A percentile compares a stretch with the other conserved stretches of the same genome.
These are phyloP conservation scores for Pyrocoelia pectoralis DNA, from an alignment of 2,888 invertebrate species.

Conservation along the genomic window DNA sequence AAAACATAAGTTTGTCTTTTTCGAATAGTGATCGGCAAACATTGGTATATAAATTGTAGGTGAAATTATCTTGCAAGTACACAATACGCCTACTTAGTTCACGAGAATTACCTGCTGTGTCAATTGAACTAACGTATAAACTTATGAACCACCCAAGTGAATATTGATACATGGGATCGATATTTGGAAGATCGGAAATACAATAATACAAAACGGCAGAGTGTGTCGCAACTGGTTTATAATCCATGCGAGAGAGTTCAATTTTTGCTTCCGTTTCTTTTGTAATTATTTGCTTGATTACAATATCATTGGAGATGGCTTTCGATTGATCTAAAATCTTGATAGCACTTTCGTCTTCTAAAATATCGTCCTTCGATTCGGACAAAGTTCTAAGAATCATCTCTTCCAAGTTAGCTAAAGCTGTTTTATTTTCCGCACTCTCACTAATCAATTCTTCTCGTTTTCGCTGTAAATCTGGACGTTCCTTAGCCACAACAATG, in stretches of 20 bases:
- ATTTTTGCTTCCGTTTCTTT: slow-evolving; percentile 81
- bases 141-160: slow-evolving; percentile 88
- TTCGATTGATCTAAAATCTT: slow-evolving; percentile 88
- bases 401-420: slow-evolving; percentile 86
- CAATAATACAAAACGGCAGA: slow-evolving; percentile 84
- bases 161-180: slow-evolving; percentile 91
- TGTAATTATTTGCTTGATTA: slow-evolving; percentile 80
- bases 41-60: slow-evolving; percentile 80
- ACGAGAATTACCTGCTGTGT: slow-evolving; percentile 75
- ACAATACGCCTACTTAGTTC: slow-evolving; percentile 74
- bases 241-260: slow-evolving; percentile 76
- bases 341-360: slow-evolving; percentile 91
- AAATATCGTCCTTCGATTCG: slow-evolving; percentile 83
- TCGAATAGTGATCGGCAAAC: slow-evolving; percentile 86
- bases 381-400: slow-evolving; percentile 86
- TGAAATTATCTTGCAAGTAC: slow-evolving; percentile 78
- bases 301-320: slow-evolving; percentile 79
- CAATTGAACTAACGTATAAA: slow-evolving; percentile 79
- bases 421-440: slow-evolving; percentile 80
- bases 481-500: slow-evolving; percentile 84
- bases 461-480: slow-evolving; percentile 83
- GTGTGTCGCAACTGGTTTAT: slow-evolving; percentile 80
- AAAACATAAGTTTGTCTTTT: slow-evolving; percentile 84
- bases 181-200: slow-evolving; percentile 81
- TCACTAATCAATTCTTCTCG: slow-evolving; percentile 80